Evolutionary conservation across 2,888 invertebrate species (phyloP).

Genomic region (Drosophila recens): DNA sequence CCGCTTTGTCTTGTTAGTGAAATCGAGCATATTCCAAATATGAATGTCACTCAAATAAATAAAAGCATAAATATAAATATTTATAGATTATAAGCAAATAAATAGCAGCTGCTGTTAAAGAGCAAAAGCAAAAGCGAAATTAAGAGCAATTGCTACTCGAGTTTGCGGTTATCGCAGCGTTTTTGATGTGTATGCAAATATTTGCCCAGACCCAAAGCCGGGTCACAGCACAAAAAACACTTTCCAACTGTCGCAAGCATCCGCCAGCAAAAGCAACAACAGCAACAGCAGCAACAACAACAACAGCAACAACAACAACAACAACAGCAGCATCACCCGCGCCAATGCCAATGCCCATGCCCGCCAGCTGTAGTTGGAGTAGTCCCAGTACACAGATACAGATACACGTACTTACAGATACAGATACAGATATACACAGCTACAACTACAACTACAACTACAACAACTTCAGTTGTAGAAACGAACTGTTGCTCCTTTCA

Average conservation of each 20-base stretch:
- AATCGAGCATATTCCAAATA: constrained; percentile 37
- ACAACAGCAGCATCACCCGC: constrained; percentile 59
- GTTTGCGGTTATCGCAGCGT: constrained; percentile 48
- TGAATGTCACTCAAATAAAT: constrained; percentile 57
- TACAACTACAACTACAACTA: constrained; percentile 1
- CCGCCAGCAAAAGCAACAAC: constrained; percentile 60
- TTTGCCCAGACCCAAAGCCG: constrained; percentile 45
- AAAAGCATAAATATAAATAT: constrained; percentile 28
- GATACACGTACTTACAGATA: constrained; percentile 23
- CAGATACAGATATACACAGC: constrained; percentile 17
- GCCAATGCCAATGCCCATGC: constrained; percentile 61
- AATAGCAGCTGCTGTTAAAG: constrained; percentile 27
- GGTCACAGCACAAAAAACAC: constrained; percentile 52
- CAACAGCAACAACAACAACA: constrained; percentile 37
- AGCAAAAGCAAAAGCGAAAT: constrained; percentile 52
- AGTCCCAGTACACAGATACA: constrained; percentile 26
- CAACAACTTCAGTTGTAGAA: constrained; percentile 58
- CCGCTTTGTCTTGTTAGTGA: constrained; percentile 32
- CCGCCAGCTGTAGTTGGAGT: constrained; percentile 40
- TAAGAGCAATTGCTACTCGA: constrained; percentile 80
- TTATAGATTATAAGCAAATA: constrained; percentile 36
- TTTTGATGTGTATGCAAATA: constrained; percentile 63
- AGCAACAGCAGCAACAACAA: constrained; percentile 40
- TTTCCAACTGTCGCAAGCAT: constrained; percentile 76
- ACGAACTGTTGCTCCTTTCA: constrained; percentile 76